Evolutionary conservation across 2,797 vertebrate genomes (phyloP).

Genomic region (Cephalopachus bancanus): DNA sequence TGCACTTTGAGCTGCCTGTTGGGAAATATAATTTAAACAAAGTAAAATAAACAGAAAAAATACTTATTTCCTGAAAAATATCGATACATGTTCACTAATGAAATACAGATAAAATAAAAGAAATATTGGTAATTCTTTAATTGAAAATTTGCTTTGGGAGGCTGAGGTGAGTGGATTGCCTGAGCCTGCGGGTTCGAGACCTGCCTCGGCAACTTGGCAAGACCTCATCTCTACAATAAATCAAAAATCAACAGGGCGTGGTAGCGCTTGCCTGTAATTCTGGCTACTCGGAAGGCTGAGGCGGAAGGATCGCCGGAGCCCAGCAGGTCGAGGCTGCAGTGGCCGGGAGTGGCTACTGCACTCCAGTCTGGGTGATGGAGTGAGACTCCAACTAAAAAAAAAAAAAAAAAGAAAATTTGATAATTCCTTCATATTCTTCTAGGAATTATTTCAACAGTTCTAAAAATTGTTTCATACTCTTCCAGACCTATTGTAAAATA

Average conservation of each 20-base stretch:
- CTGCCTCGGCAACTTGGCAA: no score
- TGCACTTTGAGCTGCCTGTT: not conserved
- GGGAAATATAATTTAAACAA: not conserved
- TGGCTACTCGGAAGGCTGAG: no score
- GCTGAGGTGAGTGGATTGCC: no score
- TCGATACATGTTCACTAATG: not conserved
- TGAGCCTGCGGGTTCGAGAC: no score
- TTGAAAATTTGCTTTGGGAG: not conserved
- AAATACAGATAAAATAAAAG: not conserved
- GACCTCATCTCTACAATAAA: no score
- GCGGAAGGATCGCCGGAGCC: no score
- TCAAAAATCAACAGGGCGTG: no score
- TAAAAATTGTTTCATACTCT: not conserved
- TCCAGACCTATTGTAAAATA: not conserved
- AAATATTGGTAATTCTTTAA: not conserved
- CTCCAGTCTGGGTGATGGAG: no score
- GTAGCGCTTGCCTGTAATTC: no score
- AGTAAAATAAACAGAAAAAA: not conserved
- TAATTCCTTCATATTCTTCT: not conserved
- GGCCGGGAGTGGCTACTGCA: no score
- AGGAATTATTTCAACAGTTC: not conserved
- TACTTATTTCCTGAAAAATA: not conserved
- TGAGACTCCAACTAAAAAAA: no score
- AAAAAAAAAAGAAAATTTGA: not conserved
- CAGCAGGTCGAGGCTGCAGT: no score